These are phyloP conservation scores for Falco rusticolus DNA, from an alignment of 2,797 vertebrate genomes.

Conservation along the genomic window DNA sequence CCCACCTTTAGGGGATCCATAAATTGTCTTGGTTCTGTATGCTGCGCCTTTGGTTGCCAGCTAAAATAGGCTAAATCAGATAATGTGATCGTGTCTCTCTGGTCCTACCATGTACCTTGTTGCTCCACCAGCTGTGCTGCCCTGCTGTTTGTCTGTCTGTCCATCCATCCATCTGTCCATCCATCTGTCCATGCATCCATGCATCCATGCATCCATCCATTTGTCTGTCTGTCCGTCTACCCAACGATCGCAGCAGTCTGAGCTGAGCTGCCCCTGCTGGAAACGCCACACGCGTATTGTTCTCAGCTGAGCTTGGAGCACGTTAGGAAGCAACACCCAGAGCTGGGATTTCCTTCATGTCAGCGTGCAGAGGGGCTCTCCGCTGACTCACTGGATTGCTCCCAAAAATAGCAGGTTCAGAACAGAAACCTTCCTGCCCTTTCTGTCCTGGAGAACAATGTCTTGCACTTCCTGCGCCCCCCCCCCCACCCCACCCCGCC, in stretches of 20 bases:
- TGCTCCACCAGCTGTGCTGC: background rate
- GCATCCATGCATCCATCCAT: background rate
- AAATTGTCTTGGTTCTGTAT: background rate
- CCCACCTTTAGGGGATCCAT: background rate
- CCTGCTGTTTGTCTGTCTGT: rapidly evolving
- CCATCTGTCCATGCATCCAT: background rate
- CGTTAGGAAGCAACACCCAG: background rate
- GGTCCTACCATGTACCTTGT: background rate
- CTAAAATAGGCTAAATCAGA: background rate
- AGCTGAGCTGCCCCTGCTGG: rapidly evolving
- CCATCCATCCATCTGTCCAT: background rate
- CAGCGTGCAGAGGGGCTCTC: background rate
- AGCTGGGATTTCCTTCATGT: constrained; percentile 18
- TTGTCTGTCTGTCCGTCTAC: rapidly evolving
- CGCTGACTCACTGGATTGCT: background rate
- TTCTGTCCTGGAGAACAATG: constrained; percentile 31
- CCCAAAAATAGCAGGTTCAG: constrained; percentile 53
- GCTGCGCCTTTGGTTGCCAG: background rate
- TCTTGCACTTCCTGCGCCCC: background rate
- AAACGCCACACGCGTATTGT: background rate
- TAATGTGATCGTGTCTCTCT: background rate
- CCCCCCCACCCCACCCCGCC: too few relatives aligned
- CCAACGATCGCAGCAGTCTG: rapidly evolving
- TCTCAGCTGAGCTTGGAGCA: background rate
- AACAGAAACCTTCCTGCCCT: background rate